A percentile compares a stretch with the other conserved stretches of the same genome.
Conservation (phyloP, 1,140 invertebrate species). For the Heliothis subflexa region DNA sequence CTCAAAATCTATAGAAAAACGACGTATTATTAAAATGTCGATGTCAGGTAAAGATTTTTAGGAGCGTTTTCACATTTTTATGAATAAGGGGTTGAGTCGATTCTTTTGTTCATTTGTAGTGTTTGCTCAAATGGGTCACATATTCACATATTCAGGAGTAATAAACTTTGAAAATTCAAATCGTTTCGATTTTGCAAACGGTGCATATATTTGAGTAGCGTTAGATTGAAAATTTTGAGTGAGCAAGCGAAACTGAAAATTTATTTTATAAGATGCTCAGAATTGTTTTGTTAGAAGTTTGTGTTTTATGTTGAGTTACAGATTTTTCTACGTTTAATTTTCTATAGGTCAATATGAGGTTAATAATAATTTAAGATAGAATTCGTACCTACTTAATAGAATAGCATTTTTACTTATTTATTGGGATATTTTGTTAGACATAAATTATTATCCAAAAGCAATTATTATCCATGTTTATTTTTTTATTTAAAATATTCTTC, state of each 20-base stretch:
- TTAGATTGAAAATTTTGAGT: background rate
- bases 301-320: no score
- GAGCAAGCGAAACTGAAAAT: background rate
- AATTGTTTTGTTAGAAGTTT: no score
- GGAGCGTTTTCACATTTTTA: slow-evolving; percentile 26
- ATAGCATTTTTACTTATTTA: no score
- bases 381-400: no score
- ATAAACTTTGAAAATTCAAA: slow-evolving; percentile 23
- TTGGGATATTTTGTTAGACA: no score
- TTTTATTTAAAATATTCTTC: no score
- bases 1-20: background rate
- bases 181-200: slow-evolving; percentile 9
- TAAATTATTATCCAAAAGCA: no score
- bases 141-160: background rate
- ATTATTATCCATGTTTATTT: no score
- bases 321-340: no score
- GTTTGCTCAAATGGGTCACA: slow-evolving; percentile 27
- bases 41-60: slow-evolving; percentile 18
- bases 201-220: background rate
- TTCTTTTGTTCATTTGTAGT: slow-evolving; percentile 33
- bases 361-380: no score
- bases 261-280: background rate
- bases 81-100: slow-evolving; percentile 15
- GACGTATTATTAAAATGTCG: background rate
- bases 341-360: no score